Base-by-base conservation (phyloP, 2,888 invertebrate species). In the Danaus chrysippus region DNA sequence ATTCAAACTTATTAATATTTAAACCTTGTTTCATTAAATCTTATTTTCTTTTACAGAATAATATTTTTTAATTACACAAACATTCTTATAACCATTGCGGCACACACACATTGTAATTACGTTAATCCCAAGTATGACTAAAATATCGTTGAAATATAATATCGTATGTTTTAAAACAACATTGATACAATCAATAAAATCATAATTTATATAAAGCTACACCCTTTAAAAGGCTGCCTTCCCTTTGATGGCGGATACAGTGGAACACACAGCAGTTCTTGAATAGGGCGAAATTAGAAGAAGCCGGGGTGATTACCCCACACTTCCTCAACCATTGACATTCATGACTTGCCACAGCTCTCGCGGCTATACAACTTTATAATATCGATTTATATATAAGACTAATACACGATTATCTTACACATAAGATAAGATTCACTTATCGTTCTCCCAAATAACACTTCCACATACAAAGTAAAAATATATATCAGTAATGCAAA, bases 271-370 rank as follows among this genome's bases (percentile, higher is more conserved):
- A 49, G 49, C 15, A 49, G 15, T 17, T 49, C 49, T 64, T 84
- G 83, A 84, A 86, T 85, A 81, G 80, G 73, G 73, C 74, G 73
- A 83, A 83, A 84, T 84, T 83, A 79, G 76, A 78, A 76, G 78
- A 75, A 68, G 72, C 72, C 74, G 73, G 76, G 73, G 67, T 77
- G 71, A 71, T 73, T 73, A 72, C 70, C 67, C 68, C 74, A 60
- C 66, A 67, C 70, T 73, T 71, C 69, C 70, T 72, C 63, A 60
- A 59, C 67, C 71, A 77, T 80, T 80, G 74, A 75, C 71, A 79
- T 78, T 78, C 78, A 74, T 68, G 71, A 68, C 69, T 71, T 10
- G 65, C 58, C 60, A 59, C 61, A 68, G 68, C 57, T 60, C 56
- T 62, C 64, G 53, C 62, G 55, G 58, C 49, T 58, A 53, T 54